These are phyloP conservation scores for Gnatocerus cornutus DNA, from an alignment of 2,888 invertebrate species.

Conservation along the genomic window DNA sequence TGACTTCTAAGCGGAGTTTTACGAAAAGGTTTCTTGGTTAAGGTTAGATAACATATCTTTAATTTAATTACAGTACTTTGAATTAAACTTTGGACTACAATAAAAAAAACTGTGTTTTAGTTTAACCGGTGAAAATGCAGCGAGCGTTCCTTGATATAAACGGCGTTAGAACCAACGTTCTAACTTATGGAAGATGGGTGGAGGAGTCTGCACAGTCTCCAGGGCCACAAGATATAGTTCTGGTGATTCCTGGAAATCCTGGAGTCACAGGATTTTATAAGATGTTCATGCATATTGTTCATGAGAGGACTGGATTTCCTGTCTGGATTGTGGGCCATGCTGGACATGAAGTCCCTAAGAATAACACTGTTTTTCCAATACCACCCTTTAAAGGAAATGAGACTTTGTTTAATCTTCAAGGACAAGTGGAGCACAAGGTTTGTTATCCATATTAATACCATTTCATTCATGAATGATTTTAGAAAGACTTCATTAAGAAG, in stretches of 20 bases:
- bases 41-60: conserved; percentile 20
- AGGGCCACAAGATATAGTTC: conserved; percentile 76
- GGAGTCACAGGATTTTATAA: conserved; percentile 88
- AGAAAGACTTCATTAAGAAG: conserved; percentile 80
- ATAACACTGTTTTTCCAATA: conserved; percentile 71
- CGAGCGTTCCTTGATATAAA: conserved; percentile 75
- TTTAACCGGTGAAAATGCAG: conserved; percentile 69
- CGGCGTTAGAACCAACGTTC: conserved; percentile 81
- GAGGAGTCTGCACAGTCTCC: conserved; percentile 75
- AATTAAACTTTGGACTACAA: conserved; percentile 8
- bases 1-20: not conserved
- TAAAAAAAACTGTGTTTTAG: not conserved
- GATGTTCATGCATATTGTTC: conserved; percentile 79
- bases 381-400: conserved; percentile 74
- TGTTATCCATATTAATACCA: conserved; percentile 13
- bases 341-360: conserved; percentile 85
- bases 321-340: conserved; percentile 89
- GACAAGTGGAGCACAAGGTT: conserved; percentile 87
- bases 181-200: conserved; percentile 82
- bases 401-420: conserved; percentile 81
- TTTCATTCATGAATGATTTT: conserved; percentile 56
- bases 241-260: conserved; percentile 91
- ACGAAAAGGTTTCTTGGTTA: not conserved
- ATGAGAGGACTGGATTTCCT: conserved; percentile 76
- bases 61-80: not conserved